Evolutionary conservation across 2,797 vertebrate genomes (phyloP).

Genomic region (Tangara arthus): DNA sequence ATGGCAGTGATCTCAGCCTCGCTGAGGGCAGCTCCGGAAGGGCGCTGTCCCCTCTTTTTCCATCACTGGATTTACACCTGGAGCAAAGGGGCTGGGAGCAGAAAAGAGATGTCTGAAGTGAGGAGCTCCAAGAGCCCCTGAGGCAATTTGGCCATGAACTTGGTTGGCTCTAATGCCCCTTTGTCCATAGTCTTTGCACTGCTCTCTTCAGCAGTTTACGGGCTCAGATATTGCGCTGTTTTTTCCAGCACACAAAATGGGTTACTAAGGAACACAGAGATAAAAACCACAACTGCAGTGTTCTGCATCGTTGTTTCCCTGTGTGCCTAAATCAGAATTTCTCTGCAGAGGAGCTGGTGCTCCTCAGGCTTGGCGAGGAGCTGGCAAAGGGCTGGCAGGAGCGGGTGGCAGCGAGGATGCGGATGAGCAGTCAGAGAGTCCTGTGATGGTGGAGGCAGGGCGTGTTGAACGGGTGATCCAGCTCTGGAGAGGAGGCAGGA

Average conservation of each 20-base stretch:
- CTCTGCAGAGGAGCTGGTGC: neutral
- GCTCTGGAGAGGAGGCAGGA: neutral
- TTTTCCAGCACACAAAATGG: neutral
- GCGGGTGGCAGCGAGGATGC: accelerated
- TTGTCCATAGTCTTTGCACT: accelerated
- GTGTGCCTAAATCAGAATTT: neutral
- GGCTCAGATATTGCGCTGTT: neutral
- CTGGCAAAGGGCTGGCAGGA: neutral
- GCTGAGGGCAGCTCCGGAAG: accelerated
- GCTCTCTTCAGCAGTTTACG: neutral
- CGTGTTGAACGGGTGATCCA: accelerated
- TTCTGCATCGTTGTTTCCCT: neutral
- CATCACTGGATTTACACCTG: neutral
- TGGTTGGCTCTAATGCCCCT: neutral
- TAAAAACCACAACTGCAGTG: neutral
- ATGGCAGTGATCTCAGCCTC: neutral
- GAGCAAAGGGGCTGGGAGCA: neutral
- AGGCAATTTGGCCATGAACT: neutral
- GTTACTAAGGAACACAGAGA: constrained; percentile 2
- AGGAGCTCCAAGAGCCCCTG: neutral
- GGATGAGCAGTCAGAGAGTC: neutral
- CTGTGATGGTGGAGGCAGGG: neutral
- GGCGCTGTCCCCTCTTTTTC: neutral
- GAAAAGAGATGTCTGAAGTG: neutral
- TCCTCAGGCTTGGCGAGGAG: neutral